Evolutionary conservation across 1,140 invertebrate species (phyloP).

Genomic region (Lysiphlebus fabarum): DNA sequence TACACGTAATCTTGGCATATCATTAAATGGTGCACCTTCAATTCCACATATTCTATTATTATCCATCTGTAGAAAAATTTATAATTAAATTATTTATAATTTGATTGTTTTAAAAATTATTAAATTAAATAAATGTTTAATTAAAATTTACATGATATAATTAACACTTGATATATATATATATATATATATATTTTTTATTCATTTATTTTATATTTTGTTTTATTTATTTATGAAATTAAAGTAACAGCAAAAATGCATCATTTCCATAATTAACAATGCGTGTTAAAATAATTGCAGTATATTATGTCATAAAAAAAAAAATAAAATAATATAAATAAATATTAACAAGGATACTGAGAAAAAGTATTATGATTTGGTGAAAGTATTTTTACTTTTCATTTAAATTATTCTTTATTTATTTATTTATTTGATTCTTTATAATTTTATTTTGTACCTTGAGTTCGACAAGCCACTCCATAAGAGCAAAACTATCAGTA

Average conservation of each 20-base stretch:
- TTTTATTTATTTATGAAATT: conserved; percentile 12
- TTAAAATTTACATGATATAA: too few relatives aligned
- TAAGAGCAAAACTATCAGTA: conserved; percentile 60
- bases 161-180: too few relatives aligned
- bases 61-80: conserved; percentile 56
- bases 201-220: background rate
- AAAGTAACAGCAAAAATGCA: too few relatives aligned
- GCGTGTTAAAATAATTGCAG: conserved; percentile 26
- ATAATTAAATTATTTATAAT: too few relatives aligned
- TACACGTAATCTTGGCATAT: conserved; percentile 76
- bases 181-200: conserved; percentile 20
- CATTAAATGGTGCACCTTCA: conserved; percentile 70
- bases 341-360: too few relatives aligned
- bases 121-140: too few relatives aligned
- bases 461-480: conserved; percentile 82
- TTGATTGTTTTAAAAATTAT: too few relatives aligned
- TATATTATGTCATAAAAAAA: conserved; percentile 19
- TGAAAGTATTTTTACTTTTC: conserved; percentile 14
- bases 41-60: conserved; percentile 72
- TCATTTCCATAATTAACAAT: conserved; percentile 26
- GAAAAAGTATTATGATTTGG: too few relatives aligned
- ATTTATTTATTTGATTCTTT: background rate
- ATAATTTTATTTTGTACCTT: conserved; percentile 53
- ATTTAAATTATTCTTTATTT: background rate
- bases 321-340: too few relatives aligned